Conservation (phyloP, 1,140 invertebrate genomes). For the Sinella curviseta region DNA sequence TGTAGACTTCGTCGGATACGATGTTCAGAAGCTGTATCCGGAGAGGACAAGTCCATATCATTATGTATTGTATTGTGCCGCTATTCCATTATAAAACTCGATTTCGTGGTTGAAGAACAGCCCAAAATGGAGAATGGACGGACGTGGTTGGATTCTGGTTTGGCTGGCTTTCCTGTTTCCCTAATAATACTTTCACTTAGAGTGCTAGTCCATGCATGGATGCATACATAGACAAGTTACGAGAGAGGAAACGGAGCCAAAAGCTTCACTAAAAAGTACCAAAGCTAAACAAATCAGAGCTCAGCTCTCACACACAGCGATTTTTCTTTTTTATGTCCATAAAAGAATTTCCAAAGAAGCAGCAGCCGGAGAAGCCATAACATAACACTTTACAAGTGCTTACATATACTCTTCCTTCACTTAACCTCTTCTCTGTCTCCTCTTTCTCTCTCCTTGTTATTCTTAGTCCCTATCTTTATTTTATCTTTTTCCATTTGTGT, state of each 20-base stretch:
- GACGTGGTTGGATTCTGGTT: constrained; percentile 16
- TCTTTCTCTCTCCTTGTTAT: not conserved
- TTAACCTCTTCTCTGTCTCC: constrained; percentile 6
- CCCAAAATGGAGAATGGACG: constrained; percentile 15
- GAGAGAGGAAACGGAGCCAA: not conserved
- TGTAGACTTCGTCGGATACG: not conserved
- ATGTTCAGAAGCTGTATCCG: not conserved
- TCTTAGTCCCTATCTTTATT: not conserved
- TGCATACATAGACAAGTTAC: too few relatives aligned
- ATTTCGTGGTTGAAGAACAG: constrained; percentile 18
- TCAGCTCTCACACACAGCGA: too few relatives aligned
- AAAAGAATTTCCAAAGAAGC: not conserved
- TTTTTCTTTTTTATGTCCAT: not conserved
- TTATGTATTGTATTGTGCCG: constrained; percentile 5
- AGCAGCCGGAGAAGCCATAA: not conserved
- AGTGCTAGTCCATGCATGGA: not conserved
- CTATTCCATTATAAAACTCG: constrained; percentile 15
- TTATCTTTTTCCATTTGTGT: not conserved
- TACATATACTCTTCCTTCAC: not conserved
- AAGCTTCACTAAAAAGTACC: not conserved
- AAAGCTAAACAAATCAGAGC: not conserved
- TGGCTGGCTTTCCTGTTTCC: constrained; percentile 10
- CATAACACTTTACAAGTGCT: constrained; percentile 4
- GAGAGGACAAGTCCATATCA: not conserved
- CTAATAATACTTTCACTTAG: not conserved